Percentiles rank a stretch among this genome's conserved stretches.
Conservation (phyloP, 35 echinoderm and acorn worm species). For the Ophiothrix spiculata region DNA sequence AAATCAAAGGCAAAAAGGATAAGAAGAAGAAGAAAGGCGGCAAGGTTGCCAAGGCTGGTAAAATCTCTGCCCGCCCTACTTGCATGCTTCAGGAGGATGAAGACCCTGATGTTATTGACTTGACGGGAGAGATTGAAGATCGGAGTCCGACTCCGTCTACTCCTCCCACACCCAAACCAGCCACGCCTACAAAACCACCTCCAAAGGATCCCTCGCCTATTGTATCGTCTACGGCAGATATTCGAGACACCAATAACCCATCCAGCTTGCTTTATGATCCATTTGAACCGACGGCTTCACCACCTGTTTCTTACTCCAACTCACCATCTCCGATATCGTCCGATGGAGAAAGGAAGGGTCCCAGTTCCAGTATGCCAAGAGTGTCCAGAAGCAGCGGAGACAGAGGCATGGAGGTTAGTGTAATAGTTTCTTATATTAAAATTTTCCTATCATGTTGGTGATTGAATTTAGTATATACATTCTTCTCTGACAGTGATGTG, state of each 20-base stretch:
- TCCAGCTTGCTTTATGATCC: constrained; percentile 62
- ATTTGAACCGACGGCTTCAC: constrained; percentile 86
- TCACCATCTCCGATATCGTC: constrained; percentile 34
- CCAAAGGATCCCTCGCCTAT: background rate
- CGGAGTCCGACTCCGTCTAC: background rate
- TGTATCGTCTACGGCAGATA: background rate
- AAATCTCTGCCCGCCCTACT: background rate
- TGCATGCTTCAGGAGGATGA: background rate
- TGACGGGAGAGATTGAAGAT: background rate
- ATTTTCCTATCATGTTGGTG: no score
- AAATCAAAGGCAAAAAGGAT: constrained; percentile 21
- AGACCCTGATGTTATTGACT: background rate
- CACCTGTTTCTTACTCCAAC: constrained; percentile 15
- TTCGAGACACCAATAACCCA: background rate
- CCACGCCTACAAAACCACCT: background rate
- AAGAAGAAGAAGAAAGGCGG: constrained; percentile 37
- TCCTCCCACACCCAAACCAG: background rate
- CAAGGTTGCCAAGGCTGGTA: constrained; percentile 7
- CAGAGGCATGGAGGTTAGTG: background rate
- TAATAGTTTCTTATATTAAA: no score
- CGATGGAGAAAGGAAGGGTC: constrained; percentile 13
- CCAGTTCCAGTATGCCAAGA: constrained; percentile 4
- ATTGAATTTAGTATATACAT: no score
- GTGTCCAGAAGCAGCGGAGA: background rate
- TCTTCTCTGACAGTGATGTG: no score